phyloP scores from a whole-genome alignment of 2,888 invertebrate species.

The Ophioninae sp. region DNA sequence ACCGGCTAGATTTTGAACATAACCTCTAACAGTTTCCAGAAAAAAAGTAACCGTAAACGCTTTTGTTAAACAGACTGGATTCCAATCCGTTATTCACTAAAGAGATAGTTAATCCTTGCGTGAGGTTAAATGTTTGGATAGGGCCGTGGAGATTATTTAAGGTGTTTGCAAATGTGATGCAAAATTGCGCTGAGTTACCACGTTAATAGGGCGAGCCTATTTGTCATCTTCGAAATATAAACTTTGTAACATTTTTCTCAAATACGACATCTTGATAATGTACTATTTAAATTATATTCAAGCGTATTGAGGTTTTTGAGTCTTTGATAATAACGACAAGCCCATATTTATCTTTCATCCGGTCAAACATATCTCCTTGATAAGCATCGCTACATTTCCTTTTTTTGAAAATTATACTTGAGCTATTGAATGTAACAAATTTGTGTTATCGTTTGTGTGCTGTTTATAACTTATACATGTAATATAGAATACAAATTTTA shows the following conservation, averaged over 20 bases:
- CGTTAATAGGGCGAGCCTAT: background rate
- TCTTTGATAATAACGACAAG: background rate
- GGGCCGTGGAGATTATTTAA: too few relatives aligned
- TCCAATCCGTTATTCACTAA: background rate
- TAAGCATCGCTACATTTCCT: background rate
- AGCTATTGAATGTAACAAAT: background rate
- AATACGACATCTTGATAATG: background rate
- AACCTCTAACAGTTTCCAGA: too few relatives aligned
- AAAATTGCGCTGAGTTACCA: background rate
- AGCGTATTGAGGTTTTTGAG: background rate
- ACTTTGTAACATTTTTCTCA: background rate
- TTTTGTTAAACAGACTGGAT: too few relatives aligned
- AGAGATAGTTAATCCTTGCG: background rate
- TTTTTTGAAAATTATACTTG: background rate
- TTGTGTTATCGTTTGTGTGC: background rate
- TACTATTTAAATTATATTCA: background rate
- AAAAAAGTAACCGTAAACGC: too few relatives aligned
- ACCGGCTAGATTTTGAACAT: too few relatives aligned
- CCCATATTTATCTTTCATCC: background rate
- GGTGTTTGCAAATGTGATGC: too few relatives aligned
- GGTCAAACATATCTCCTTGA: background rate
- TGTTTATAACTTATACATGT: background rate
- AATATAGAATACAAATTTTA: slow-evolving; percentile 9
- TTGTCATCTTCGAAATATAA: background rate
- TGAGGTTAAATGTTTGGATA: background rate